A percentile compares a stretch with the other conserved stretches of the same genome.
Conservation (phyloP, 2,888 invertebrate genomes). For the Thera britannica region DNA sequence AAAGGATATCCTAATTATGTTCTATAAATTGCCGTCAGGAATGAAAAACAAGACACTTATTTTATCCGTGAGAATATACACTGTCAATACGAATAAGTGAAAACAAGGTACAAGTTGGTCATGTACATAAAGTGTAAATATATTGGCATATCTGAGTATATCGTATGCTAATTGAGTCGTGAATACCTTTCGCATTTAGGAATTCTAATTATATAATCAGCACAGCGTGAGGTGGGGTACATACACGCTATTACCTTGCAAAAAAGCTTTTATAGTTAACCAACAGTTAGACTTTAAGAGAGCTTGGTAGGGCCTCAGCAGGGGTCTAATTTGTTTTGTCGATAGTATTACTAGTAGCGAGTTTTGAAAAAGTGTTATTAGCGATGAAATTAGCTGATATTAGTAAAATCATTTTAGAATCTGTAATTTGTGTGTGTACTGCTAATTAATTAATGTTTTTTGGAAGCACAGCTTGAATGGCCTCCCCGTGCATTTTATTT, state of each 20-base stretch:
- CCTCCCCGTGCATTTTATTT: no score
- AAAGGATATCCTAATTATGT: not conserved
- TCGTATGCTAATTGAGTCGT: slow-evolving; percentile 40
- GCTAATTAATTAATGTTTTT: no score
- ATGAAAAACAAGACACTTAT: slow-evolving; percentile 3
- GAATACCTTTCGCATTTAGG: slow-evolving; percentile 35
- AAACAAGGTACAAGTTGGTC: slow-evolving; percentile 47
- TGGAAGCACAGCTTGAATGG: no score
- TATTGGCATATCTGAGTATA: slow-evolving; percentile 24
- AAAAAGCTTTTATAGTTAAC: slow-evolving; percentile 18
- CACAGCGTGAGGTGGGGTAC: slow-evolving; percentile 29
- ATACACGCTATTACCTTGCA: slow-evolving; percentile 19
- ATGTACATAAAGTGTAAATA: slow-evolving; percentile 35
- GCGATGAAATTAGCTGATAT: not conserved
- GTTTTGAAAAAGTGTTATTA: not conserved
- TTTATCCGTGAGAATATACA: slow-evolving; percentile 48
- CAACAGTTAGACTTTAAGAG: not conserved
- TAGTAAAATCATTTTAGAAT: not conserved
- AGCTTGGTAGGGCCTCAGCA: not conserved
- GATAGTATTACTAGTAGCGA: not conserved
- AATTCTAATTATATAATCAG: slow-evolving; percentile 42
- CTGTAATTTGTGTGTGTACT: not conserved
- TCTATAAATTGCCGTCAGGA: slow-evolving; percentile 2
- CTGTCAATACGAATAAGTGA: slow-evolving; percentile 49
- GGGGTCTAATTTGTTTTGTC: slow-evolving; percentile 1